Evolutionary conservation across 2,113 vertebrate genomes (phyloP).

Genomic region (Plectropomus leopardus): DNA sequence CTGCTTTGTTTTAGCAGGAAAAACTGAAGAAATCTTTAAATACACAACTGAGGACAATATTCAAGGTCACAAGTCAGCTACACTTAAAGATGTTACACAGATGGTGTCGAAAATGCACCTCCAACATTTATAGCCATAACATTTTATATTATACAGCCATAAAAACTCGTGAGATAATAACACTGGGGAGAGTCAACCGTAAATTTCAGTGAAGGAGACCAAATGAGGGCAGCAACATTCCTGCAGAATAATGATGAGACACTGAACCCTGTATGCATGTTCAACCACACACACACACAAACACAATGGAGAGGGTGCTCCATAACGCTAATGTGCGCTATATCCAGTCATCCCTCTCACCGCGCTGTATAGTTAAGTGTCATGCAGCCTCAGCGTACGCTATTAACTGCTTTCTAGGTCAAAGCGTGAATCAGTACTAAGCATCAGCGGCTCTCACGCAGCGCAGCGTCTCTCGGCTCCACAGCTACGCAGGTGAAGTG

Average conservation of each 20-base stretch:
- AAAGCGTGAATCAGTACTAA: slow-evolving; percentile 58
- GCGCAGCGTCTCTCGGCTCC: slow-evolving; percentile 5
- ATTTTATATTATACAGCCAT: not conserved
- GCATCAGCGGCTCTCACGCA: slow-evolving; percentile 31
- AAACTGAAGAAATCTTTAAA: not conserved
- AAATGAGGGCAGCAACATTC: not conserved
- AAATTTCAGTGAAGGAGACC: not conserved
- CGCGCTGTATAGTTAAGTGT: slow-evolving; percentile 39
- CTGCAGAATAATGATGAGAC: slow-evolving; percentile 19
- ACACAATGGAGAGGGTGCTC: slow-evolving; percentile 29
- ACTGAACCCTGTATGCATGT: not conserved
- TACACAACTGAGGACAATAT: not conserved
- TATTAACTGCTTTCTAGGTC: slow-evolving; percentile 69
- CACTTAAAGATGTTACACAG: not conserved
- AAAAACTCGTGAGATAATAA: not conserved
- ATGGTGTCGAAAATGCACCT: not conserved
- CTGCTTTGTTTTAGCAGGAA: not conserved
- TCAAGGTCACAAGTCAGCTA: not conserved
- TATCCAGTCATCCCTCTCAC: slow-evolving; percentile 50
- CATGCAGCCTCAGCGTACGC: slow-evolving; percentile 44
- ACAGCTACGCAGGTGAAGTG: slow-evolving; percentile 40
- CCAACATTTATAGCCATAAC: not conserved
- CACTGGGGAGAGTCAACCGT: not conserved
- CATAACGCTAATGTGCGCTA: slow-evolving; percentile 36
- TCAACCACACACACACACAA: not conserved